Conservation (phyloP, 2,113 vertebrate genomes). For the Hypanus sabinus region DNA sequence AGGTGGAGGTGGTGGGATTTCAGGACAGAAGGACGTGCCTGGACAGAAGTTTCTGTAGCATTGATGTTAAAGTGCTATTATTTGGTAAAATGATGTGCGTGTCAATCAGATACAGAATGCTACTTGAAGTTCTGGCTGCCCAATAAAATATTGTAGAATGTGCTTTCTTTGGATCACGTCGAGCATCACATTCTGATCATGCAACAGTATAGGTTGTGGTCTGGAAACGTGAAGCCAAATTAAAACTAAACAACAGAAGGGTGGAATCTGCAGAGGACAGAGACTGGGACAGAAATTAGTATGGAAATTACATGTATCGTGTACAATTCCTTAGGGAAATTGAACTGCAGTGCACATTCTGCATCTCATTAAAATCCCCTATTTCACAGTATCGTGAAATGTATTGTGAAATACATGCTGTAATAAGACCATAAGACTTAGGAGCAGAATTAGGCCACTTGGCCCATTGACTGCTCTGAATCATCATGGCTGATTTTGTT, state of each 20-base stretch:
- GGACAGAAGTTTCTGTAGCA: neutral
- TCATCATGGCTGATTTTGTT: too few relatives aligned
- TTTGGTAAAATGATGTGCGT: neutral
- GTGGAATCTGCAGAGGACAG: neutral
- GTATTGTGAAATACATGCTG: neutral
- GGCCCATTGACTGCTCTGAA: too few relatives aligned
- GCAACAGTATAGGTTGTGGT: neutral
- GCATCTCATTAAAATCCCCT: neutral
- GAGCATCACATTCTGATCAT: neutral
- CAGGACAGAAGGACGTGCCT: neutral
- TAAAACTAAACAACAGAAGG: neutral
- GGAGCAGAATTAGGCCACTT: too few relatives aligned
- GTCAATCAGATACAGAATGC: neutral
- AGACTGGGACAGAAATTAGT: neutral
- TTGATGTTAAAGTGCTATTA: neutral
- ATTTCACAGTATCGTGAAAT: neutral
- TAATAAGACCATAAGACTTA: too few relatives aligned
- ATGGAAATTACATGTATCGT: neutral
- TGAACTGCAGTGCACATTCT: neutral
- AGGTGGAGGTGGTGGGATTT: neutral
- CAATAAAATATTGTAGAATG: neutral
- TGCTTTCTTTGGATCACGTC: neutral
- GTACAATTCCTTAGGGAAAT: neutral
- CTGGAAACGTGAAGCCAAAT: neutral
- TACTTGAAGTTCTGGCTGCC: neutral